These are phyloP conservation scores for Anableps anableps DNA, from an alignment of 2,797 vertebrate genomes.

Conservation along the genomic window DNA sequence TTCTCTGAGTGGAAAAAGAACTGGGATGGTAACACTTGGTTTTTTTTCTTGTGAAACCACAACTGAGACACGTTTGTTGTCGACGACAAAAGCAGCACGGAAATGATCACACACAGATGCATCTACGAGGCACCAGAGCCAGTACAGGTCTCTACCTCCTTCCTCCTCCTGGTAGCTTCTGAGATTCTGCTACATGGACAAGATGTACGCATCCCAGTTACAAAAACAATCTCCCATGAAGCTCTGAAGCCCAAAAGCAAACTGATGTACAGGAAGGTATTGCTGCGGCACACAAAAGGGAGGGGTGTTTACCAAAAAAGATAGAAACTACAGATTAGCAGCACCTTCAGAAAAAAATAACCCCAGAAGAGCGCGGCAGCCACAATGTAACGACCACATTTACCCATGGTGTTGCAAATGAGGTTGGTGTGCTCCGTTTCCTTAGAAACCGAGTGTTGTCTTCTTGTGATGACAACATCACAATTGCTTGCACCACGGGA, in stretches of 20 bases:
- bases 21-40: neutral
- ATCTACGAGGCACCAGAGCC: neutral
- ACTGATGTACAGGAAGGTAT: neutral
- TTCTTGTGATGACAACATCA: slow-evolving; percentile 70
- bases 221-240: neutral
- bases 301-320: slow-evolving; percentile 18
- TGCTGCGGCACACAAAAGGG: neutral
- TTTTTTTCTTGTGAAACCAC: neutral
- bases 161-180: slow-evolving; percentile 11
- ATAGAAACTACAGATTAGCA: slow-evolving; percentile 37
- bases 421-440: slow-evolving; percentile 59
- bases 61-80: slow-evolving; percentile 28
- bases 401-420: slow-evolving; percentile 65
- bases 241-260: neutral
- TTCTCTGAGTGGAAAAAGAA: neutral
- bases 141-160: slow-evolving; percentile 6
- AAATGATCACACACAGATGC: slow-evolving; percentile 22
- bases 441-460: slow-evolving; percentile 77
- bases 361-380: slow-evolving; percentile 30
- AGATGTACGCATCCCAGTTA: neutral
- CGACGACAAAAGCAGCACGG: slow-evolving; percentile 18
- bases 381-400: slow-evolving; percentile 28
- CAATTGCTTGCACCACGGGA: slow-evolving; percentile 70
- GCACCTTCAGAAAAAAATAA: slow-evolving; percentile 1
- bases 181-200: slow-evolving; percentile 3